Evolutionary conservation across 2,888 invertebrate species (phyloP).

Genomic region (Lepas anatifera): DNA sequence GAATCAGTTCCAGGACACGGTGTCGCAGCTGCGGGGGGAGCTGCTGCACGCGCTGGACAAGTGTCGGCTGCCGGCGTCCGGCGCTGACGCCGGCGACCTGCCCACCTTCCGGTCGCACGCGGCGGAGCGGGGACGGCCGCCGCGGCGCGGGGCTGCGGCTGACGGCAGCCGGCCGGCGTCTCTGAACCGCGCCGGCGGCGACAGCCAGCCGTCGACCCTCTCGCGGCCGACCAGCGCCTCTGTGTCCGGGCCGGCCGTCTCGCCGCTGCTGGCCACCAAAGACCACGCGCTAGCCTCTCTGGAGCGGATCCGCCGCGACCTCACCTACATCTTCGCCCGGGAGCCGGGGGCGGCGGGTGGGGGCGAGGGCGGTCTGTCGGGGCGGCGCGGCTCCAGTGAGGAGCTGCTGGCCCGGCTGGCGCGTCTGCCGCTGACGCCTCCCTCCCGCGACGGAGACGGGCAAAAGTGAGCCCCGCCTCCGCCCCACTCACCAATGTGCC

Average conservation of each 20-base stretch:
- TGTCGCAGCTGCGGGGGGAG: neutral
- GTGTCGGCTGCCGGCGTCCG: neutral
- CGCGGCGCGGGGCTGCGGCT: neutral
- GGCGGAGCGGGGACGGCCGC: neutral
- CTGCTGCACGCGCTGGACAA: neutral
- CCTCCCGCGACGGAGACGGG: neutral
- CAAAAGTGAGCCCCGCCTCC: neutral
- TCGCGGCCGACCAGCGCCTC: neutral
- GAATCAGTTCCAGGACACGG: neutral
- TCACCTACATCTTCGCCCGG: neutral
- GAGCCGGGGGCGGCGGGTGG: neutral
- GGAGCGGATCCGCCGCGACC: slow-evolving; percentile 1
- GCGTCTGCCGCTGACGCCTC: neutral
- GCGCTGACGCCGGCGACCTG: neutral
- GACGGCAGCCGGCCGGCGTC: neutral
- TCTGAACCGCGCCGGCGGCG: neutral
- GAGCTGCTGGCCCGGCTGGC: slow-evolving; percentile 5
- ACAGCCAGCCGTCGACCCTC: neutral
- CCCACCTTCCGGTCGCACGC: neutral
- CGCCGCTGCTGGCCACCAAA: neutral
- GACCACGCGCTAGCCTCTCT: neutral
- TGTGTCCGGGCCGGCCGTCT: neutral
- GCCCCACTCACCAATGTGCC: too few species aligned
- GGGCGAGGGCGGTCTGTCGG: neutral
- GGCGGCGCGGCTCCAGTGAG: neutral